Percentiles rank a stretch among this genome's conserved stretches.
These are phyloP conservation scores for Cryptophagus acutangulus DNA, from an alignment of 2,888 invertebrate species.

Conservation along the genomic window DNA sequence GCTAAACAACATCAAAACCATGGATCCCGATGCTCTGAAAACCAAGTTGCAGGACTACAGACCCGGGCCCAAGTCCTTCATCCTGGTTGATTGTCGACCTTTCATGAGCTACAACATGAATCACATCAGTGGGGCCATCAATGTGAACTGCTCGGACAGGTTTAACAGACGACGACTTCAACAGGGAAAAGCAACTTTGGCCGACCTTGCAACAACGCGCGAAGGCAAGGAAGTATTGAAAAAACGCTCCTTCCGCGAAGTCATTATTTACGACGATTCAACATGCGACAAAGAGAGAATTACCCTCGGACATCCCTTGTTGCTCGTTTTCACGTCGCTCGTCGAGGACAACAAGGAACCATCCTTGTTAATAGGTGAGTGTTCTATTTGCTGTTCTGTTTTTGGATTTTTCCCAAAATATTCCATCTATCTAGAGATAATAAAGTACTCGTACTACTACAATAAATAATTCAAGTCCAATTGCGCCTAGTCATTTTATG, in stretches of 20 bases:
- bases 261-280: conserved; percentile 66
- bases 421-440: too few species aligned
- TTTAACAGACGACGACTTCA: conserved; percentile 63
- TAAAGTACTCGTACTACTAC: too few species aligned
- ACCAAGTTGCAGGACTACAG: conserved; percentile 44
- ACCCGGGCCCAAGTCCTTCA: conserved; percentile 40
- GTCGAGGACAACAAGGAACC: conserved; percentile 64
- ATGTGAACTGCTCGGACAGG: conserved; percentile 67
- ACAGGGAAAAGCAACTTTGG: conserved; percentile 60
- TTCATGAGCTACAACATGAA: conserved; percentile 66
- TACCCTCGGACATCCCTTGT: conserved; percentile 57
- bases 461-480: too few species aligned
- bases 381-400: too few species aligned
- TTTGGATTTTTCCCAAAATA: too few species aligned
- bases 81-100: conserved; percentile 63
- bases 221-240: conserved; percentile 60
- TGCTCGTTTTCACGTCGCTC: conserved; percentile 61
- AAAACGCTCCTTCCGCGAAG: conserved; percentile 54
- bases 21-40: conserved; percentile 52
- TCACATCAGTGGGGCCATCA: conserved; percentile 64
- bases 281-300: conserved; percentile 59
- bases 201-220: conserved; percentile 60
- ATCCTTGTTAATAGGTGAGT: conserved; percentile 63
- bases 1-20: conserved; percentile 50
- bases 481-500: too few species aligned